Evolutionary conservation across 2,113 vertebrate genomes (phyloP).

Genomic region (Phrynosoma blainvillii): DNA sequence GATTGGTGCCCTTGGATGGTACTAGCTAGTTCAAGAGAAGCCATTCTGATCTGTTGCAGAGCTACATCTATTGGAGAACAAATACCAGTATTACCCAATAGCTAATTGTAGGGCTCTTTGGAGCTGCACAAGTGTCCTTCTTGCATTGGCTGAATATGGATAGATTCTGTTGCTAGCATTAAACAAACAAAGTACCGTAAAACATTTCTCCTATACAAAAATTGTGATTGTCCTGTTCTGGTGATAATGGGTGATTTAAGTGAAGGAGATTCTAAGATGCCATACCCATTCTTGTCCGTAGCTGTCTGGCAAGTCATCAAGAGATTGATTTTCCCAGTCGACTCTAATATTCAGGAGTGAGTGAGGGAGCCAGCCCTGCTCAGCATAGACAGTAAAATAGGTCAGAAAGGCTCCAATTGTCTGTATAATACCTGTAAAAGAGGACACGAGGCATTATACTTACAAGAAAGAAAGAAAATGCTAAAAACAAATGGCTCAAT

Average conservation of each 20-base stretch:
- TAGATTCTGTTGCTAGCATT: neutral
- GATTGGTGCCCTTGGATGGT: too few relatives aligned
- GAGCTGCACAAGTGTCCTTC: neutral
- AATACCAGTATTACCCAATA: neutral
- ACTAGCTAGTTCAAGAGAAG: too few relatives aligned
- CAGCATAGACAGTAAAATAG: conserved; percentile 79
- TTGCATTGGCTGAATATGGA: neutral
- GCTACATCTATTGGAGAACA: neutral
- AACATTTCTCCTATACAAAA: neutral
- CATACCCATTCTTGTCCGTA: conserved; percentile 85
- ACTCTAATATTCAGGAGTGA: conserved; percentile 68
- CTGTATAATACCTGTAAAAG: conserved; percentile 78
- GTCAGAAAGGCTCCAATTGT: conserved; percentile 79
- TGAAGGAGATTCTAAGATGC: neutral
- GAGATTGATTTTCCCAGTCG: conserved; percentile 66
- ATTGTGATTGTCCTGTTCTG: neutral
- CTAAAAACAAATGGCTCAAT: neutral
- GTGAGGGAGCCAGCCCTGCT: conserved; percentile 78
- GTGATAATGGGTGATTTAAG: neutral
- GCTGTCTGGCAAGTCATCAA: conserved; percentile 77
- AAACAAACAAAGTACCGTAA: neutral
- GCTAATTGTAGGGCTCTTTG: neutral
- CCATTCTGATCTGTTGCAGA: neutral
- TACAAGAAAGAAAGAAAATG: neutral
- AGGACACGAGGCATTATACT: neutral